These are phyloP conservation scores for Balearica regulorum DNA, from an alignment of 2,797 vertebrate genomes.

Conservation along the genomic window DNA sequence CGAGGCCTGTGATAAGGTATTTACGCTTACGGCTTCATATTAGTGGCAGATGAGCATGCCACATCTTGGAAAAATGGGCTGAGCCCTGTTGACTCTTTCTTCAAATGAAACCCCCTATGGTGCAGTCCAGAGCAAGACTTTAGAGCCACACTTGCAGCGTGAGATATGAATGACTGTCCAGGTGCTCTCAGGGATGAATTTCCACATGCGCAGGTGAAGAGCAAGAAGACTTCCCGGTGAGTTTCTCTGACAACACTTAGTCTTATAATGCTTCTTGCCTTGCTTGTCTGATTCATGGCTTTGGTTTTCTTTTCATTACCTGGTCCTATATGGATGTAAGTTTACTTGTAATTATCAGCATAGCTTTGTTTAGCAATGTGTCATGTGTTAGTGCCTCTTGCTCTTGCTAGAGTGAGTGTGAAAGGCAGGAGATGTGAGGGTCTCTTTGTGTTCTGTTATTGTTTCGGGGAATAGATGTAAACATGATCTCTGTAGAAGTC, in stretches of 20 bases:
- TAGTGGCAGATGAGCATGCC: no score
- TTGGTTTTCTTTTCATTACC: no score
- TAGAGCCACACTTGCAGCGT: not conserved
- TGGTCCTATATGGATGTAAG: no score
- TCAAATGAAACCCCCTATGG: no score
- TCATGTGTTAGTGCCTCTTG: not conserved
- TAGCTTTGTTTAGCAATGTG: not conserved
- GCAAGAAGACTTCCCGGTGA: not conserved
- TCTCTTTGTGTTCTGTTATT: not conserved
- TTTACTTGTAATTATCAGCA: no score
- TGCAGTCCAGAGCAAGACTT: not conserved
- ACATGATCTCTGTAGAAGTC: fast-evolving
- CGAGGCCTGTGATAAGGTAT: not conserved
- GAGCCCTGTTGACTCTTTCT: not conserved
- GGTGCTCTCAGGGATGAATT: not conserved
- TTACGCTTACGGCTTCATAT: not conserved
- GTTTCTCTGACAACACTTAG: not conserved
- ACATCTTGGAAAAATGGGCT: not conserved
- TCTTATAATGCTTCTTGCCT: not conserved
- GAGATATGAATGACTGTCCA: not conserved
- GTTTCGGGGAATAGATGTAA: no score
- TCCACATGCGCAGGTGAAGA: not conserved
- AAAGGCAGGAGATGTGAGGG: not conserved
- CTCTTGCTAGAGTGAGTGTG: not conserved
- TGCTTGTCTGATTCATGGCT: not conserved